Base-by-base conservation (phyloP, 2,888 invertebrate genomes). In the Drosophila silvestris region DNA sequence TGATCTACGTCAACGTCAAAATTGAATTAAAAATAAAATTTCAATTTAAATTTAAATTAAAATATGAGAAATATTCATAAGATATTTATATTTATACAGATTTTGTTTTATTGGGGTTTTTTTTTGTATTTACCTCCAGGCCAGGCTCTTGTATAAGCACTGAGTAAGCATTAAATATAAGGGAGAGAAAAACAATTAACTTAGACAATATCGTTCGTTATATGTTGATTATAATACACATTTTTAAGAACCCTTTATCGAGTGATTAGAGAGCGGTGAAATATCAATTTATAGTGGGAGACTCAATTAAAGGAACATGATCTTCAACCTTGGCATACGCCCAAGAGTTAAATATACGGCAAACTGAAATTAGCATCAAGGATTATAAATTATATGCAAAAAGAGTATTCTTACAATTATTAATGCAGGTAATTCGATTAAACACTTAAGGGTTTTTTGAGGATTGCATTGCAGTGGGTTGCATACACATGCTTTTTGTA, bases 141-240 rank as follows among this genome's bases (percentile, higher is more conserved):
- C 91, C 92, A 82, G 91, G 90, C 83, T 93, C 93, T 91, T 93
- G 91, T 77, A 93, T 91, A 85, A 93, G 92, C 74, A 93, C 93
- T 93, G 87, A 77, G 85, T 77, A 53, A 72, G 85, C 91, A 89
- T 88, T 89, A 87, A 73, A 83, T 81, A 79, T 69, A 83, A 70
- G 76, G 77, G 70, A 90, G 81, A 91, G 74, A 80, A 70, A 71
- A 72, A 61, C 22, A 32, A 28, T 57, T 81, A 44, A 60, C 69
- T 85, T 73, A 77, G 62, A 86, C 35, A 53, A 54, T 51, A 9
- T 60, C 33, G 65, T 22, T 56, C 58, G 2, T 12, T 26, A 67
- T 32, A 26, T 28, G 35, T 7, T 19, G 60, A 30, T 66, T 10
- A 37, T 1, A 41, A 52, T 67, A 52, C 56, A 33, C 60, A 58